phyloP scores from a whole-genome alignment of 2,113 vertebrate species.

The Cyprinodon tularosa region DNA sequence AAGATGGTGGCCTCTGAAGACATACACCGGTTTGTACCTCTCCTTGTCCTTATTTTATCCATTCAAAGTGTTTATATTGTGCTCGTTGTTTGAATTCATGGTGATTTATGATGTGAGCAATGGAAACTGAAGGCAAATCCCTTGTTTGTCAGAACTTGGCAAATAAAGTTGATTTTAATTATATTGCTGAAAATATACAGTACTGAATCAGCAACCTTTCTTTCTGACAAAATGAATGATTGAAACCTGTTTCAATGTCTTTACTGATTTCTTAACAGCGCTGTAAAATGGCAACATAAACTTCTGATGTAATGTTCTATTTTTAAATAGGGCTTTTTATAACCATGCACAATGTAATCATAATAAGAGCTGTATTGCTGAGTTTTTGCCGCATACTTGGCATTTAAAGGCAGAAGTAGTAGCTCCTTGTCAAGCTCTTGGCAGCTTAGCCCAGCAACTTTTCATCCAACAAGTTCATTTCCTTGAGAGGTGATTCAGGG shows the following conservation, averaged over 20 bases:
- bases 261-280: background rate
- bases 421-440: conserved; percentile 11
- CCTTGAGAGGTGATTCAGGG: conserved; percentile 14
- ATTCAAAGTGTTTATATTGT: too few relatives aligned
- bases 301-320: background rate
- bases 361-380: background rate
- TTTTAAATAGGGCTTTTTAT: background rate
- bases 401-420: background rate
- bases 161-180: too few relatives aligned
- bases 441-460: background rate
- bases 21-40: too few relatives aligned
- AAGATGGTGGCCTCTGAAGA: too few relatives aligned
- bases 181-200: background rate
- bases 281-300: background rate
- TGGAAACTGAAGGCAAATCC: too few relatives aligned
- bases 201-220: background rate
- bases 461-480: conserved; percentile 13
- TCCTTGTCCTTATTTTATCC: too few relatives aligned
- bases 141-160: too few relatives aligned
- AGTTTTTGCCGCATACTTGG: background rate
- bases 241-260: background rate
- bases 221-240: background rate
- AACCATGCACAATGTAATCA: background rate
- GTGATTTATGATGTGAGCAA: too few relatives aligned
- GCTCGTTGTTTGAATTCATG: too few relatives aligned